phyloP scores from a whole-genome alignment of 2,797 vertebrate species.

The Eospalax fontanierii region DNA sequence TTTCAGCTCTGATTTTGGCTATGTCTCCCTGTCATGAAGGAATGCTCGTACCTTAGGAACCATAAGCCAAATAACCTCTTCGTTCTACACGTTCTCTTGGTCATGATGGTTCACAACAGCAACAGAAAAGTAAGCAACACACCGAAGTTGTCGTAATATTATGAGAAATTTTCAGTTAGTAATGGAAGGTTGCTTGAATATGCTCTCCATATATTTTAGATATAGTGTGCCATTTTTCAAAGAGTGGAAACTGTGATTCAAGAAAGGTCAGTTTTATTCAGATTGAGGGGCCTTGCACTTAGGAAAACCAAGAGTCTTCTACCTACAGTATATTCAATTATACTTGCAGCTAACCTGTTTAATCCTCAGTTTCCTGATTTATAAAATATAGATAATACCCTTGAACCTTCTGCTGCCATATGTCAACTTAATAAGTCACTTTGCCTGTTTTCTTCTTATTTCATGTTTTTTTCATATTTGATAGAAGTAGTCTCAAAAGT shows the following conservation, averaged over 20 bases:
- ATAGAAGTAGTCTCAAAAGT: neutral
- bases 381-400: neutral
- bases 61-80: no score
- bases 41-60: no score
- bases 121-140: no score
- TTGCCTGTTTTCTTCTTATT: neutral
- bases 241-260: neutral
- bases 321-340: neutral
- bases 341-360: neutral
- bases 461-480: neutral
- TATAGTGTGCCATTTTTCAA: slow-evolving; percentile 25
- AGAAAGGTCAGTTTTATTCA: slow-evolving; percentile 27
- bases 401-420: neutral
- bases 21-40: no score
- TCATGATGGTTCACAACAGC: no score
- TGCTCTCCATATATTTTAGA: neutral
- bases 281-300: neutral
- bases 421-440: neutral
- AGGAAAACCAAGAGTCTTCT: neutral
- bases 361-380: slow-evolving; percentile 21
- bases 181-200: neutral
- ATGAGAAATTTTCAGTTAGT: slow-evolving; percentile 9
- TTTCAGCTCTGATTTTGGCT: no score
- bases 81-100: no score
- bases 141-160: neutral